Evolutionary conservation across 2,797 vertebrate genomes (phyloP).

Genomic region (Spinus pinus): DNA sequence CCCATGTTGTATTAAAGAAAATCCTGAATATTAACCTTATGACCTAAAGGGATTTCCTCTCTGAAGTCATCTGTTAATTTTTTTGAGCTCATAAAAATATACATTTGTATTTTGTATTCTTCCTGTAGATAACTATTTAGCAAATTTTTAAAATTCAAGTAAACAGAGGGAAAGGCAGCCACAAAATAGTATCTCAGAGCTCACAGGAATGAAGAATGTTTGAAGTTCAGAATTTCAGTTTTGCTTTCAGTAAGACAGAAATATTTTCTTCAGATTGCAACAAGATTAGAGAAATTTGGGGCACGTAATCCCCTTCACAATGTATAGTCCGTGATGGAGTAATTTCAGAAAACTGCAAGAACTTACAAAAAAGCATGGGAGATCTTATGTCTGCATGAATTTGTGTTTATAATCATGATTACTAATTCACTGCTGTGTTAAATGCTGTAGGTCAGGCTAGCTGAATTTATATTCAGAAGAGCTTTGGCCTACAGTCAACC

Average conservation of each 20-base stretch:
- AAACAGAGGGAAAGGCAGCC: not conserved
- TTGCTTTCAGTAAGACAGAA: not conserved
- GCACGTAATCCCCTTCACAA: not conserved
- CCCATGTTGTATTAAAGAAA: not conserved
- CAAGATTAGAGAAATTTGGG: not conserved
- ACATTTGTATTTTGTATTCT: not conserved
- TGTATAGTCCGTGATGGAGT: not conserved
- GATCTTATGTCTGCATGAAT: not conserved
- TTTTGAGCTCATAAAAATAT: not conserved
- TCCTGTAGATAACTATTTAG: not conserved
- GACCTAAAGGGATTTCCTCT: not conserved
- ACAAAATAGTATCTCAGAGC: not conserved
- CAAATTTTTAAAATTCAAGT: not conserved
- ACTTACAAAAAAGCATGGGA: not conserved
- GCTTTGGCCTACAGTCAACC: not conserved
- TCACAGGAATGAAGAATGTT: not conserved
- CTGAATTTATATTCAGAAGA: not conserved
- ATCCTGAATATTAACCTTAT: conserved; percentile 28
- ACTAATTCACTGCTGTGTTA: not conserved
- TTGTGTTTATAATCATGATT: not conserved
- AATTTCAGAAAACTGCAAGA: not conserved
- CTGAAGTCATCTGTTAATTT: not conserved
- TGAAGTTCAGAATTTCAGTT: not conserved
- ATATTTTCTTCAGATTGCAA: not conserved
- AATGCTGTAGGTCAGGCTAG: not conserved